phyloP scores from a whole-genome alignment of 2,797 vertebrate genomes.

The Natrix natrix region DNA sequence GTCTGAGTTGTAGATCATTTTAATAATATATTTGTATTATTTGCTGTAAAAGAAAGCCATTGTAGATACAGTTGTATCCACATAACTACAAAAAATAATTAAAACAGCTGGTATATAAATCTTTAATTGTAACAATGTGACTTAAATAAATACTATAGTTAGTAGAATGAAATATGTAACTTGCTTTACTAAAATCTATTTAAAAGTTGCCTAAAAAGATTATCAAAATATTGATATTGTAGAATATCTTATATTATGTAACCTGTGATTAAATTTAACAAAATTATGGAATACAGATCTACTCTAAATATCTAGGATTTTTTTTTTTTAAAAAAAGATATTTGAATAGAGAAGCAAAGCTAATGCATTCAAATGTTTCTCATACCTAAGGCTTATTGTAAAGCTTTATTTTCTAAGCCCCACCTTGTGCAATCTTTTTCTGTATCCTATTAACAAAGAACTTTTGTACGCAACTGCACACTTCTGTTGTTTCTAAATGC shows the following conservation, averaged over 20 bases:
- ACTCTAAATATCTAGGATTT: neutral
- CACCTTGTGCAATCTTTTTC: neutral
- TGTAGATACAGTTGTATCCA: too few species aligned
- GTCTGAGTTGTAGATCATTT: constrained; percentile 17
- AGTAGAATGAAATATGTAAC: constrained; percentile 48
- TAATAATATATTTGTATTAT: constrained; percentile 16
- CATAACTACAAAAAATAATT: constrained; percentile 19
- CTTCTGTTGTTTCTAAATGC: neutral
- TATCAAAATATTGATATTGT: constrained; percentile 51
- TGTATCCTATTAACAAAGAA: neutral
- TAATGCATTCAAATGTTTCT: neutral
- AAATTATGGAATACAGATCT: constrained; percentile 14
- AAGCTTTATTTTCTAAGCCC: neutral
- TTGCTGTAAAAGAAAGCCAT: constrained; percentile 42
- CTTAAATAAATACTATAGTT: constrained; percentile 39
- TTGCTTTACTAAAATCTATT: constrained; percentile 50
- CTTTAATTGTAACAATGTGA: constrained; percentile 29
- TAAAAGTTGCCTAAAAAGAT: constrained; percentile 35
- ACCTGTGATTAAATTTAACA: constrained; percentile 55
- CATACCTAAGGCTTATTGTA: neutral
- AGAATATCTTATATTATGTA: constrained; percentile 52
- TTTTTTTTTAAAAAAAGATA: neutral
- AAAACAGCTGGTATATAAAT: constrained; percentile 19
- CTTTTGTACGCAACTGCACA: neutral
- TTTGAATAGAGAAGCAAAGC: neutral